Conservation (phyloP, 2,113 vertebrate species). For the Eublepharis macularius region DNA sequence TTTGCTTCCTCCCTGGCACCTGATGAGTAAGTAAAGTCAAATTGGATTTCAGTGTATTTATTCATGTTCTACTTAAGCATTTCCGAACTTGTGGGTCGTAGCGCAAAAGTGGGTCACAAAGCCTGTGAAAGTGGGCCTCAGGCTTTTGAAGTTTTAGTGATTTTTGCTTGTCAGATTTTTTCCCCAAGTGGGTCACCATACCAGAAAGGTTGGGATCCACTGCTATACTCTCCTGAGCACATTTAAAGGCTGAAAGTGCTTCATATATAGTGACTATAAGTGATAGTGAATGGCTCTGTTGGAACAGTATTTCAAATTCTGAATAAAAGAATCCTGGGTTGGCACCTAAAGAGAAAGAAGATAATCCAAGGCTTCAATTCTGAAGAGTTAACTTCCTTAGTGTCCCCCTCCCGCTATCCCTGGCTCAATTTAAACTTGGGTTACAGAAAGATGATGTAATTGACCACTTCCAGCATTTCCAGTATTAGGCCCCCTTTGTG, state of each 20-base stretch:
- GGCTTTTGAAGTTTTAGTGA: too few species aligned
- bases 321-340: background rate
- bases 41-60: background rate
- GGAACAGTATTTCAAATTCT: background rate
- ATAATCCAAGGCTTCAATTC: background rate
- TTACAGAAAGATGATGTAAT: background rate
- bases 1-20: conserved; percentile 54
- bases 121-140: too few species aligned
- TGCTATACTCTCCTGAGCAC: too few species aligned
- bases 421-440: background rate
- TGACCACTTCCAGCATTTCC: background rate
- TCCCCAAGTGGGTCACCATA: too few species aligned
- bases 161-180: too few species aligned
- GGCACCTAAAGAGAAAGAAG: background rate
- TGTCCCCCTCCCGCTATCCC: background rate
- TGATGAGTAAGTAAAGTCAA: conserved; percentile 58
- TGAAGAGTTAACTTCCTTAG: too few species aligned
- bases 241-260: too few species aligned
- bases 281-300: background rate
- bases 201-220: too few species aligned
- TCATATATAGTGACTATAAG: too few species aligned
- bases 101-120: too few species aligned
- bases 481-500: background rate
- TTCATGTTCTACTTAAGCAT: background rate
- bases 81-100: background rate